A percentile compares a stretch with the other conserved stretches of the same genome.
Conservation (phyloP, 2,113 vertebrate species). For the Elephantulus edwardii region DNA sequence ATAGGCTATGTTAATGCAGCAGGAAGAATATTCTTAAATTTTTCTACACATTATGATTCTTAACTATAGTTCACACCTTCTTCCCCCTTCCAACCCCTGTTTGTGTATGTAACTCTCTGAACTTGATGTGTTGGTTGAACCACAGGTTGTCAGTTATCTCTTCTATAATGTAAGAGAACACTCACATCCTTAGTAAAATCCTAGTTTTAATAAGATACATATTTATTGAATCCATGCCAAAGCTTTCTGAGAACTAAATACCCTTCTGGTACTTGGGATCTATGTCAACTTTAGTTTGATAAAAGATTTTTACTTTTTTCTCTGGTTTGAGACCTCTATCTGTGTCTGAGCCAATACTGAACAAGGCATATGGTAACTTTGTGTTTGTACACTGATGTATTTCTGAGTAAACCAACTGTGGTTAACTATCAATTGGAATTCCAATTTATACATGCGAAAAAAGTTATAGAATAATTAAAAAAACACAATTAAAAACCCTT, state of each 20-base stretch:
- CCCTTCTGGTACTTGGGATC: background rate
- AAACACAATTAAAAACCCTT: background rate
- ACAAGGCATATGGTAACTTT: conserved; percentile 1
- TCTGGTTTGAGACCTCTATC: background rate
- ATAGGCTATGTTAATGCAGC: conserved; percentile 12
- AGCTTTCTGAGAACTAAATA: background rate
- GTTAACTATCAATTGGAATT: background rate
- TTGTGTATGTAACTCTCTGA: background rate
- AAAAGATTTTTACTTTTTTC: conserved; percentile 18
- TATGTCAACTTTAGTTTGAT: conserved; percentile 27
- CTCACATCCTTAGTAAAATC: conserved; percentile 15
- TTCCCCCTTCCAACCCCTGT: background rate
- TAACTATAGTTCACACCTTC: conserved; percentile 12
- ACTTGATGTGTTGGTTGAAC: conserved; percentile 33
- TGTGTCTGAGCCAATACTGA: conserved; percentile 4
- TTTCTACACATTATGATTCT: conserved; percentile 19
- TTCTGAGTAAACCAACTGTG: background rate
- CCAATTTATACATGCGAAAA: background rate
- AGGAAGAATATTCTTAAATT: conserved; percentile 34
- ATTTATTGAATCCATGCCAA: conserved; percentile 24
- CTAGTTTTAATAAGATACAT: background rate
- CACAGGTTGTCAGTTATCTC: conserved; percentile 14
- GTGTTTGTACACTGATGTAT: background rate
- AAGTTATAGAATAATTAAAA: conserved; percentile 18
- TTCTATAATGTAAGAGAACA: conserved; percentile 4